phyloP scores from a whole-genome alignment of 1,140 invertebrate species.

The Gonatopus flavifemur region DNA sequence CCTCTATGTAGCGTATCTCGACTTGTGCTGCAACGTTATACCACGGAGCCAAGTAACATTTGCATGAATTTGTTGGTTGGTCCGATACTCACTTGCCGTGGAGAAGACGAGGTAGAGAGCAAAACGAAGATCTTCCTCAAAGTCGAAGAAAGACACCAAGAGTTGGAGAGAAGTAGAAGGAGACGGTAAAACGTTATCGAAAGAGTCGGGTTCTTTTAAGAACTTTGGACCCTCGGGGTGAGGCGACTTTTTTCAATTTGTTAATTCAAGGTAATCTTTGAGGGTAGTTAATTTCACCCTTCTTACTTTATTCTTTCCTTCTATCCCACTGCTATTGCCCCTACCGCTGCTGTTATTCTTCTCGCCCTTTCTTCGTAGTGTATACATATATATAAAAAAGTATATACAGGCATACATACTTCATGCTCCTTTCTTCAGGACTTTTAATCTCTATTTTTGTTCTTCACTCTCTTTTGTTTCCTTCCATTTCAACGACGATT shows the following conservation, averaged over 20 bases:
- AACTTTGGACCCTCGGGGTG: conserved; percentile 15
- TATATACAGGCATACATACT: too few species aligned
- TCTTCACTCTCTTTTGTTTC: conserved; percentile 12
- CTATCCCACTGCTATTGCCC: conserved; percentile 4
- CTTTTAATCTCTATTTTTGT: conserved; percentile 39
- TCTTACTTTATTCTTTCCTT: conserved; percentile 15
- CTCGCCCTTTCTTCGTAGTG: too few species aligned
- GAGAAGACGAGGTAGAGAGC: too few species aligned
- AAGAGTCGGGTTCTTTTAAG: conserved; percentile 27
- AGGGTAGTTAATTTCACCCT: conserved; percentile 45
- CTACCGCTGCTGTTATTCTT: too few species aligned
- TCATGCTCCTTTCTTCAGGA: conserved; percentile 19
- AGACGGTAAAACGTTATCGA: not conserved
- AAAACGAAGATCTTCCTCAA: conserved; percentile 36
- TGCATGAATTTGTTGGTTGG: conserved; percentile 46
- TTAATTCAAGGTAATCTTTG: conserved; percentile 50
- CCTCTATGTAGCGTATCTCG: conserved; percentile 27
- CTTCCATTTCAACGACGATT: not conserved
- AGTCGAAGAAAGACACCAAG: conserved; percentile 25
- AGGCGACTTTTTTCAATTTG: conserved; percentile 50
- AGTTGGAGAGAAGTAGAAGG: conserved; percentile 8
- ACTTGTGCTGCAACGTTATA: too few species aligned
- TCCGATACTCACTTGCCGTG: conserved; percentile 33
- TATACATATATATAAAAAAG: too few species aligned
- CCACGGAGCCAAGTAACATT: conserved; percentile 34